Conservation (phyloP, 2,888 invertebrate species). For the Thelaira solivaga region DNA sequence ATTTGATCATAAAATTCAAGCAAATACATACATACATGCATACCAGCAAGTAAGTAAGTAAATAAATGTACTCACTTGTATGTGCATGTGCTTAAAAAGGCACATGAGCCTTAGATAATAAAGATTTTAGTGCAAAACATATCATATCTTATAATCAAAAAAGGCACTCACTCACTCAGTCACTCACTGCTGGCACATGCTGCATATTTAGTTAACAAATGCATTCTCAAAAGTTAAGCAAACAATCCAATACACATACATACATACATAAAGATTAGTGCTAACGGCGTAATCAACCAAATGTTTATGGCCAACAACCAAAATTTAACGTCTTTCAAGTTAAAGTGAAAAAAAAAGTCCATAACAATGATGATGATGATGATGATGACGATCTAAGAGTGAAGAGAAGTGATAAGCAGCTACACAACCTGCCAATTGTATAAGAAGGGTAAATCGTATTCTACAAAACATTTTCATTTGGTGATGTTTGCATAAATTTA, state of each 20-base stretch:
- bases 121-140: slow-evolving; percentile 30
- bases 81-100: neutral
- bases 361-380: slow-evolving; percentile 9
- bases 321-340: slow-evolving; percentile 9
- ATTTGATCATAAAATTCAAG: slow-evolving; percentile 3
- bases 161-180: no score
- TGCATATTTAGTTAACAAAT: neutral
- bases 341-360: slow-evolving; percentile 6
- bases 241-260: slow-evolving; percentile 25
- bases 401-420: slow-evolving; percentile 21
- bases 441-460: neutral
- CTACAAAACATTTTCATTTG: no score
- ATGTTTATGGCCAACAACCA: slow-evolving; percentile 48
- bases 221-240: neutral
- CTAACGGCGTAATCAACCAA: slow-evolving; percentile 53
- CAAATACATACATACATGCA: neutral
- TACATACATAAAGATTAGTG: slow-evolving; percentile 53
- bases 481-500: no score
- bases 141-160: slow-evolving; percentile 47
- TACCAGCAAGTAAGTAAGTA: no score
- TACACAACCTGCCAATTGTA: neutral
- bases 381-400: slow-evolving; percentile 34
- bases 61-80: neutral
- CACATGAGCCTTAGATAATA: slow-evolving; percentile 16
- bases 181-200: neutral